Conservation (phyloP, 1,140 invertebrate species). For the Drosophila mojavensis region DNA sequence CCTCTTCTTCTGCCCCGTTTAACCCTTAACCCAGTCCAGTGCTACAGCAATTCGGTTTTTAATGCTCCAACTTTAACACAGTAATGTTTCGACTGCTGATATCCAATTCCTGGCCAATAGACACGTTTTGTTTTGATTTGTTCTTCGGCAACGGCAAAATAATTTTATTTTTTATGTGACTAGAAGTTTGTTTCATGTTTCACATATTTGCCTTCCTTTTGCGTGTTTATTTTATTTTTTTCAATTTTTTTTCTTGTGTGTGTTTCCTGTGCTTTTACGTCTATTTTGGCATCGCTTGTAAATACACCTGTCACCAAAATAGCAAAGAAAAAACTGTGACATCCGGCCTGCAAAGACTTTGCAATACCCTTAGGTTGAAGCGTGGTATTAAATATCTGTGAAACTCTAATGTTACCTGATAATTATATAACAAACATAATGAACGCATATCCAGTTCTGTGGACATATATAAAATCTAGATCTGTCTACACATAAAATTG, state of each 20-base stretch:
- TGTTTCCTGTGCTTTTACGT: slow-evolving; percentile 49
- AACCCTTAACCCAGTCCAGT: slow-evolving; percentile 57
- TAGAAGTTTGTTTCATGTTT: slow-evolving; percentile 53
- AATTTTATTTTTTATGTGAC: slow-evolving; percentile 34
- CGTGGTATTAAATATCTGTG: too few species aligned
- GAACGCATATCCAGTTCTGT: too few species aligned
- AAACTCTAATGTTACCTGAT: too few species aligned
- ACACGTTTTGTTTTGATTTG: slow-evolving; percentile 51
- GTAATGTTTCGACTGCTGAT: slow-evolving; percentile 47
- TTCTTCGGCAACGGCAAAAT: slow-evolving; percentile 29
- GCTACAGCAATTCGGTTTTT: slow-evolving; percentile 33
- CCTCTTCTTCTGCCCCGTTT: neutral
- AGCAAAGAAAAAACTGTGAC: neutral
- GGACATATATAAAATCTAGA: too few species aligned
- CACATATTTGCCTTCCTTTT: neutral
- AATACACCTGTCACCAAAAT: slow-evolving; percentile 17
- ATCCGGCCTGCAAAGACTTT: neutral
- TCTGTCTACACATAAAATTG: too few species aligned
- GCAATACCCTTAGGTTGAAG: neutral
- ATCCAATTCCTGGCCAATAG: slow-evolving; percentile 40
- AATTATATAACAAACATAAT: too few species aligned
- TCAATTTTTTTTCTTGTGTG: neutral
- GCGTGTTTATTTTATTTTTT: neutral
- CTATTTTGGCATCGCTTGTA: slow-evolving; percentile 14
- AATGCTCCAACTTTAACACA: slow-evolving; percentile 69